These are phyloP conservation scores for Lasioglossum leucozonium DNA, from an alignment of 2,888 invertebrate genomes.

Conservation along the genomic window DNA sequence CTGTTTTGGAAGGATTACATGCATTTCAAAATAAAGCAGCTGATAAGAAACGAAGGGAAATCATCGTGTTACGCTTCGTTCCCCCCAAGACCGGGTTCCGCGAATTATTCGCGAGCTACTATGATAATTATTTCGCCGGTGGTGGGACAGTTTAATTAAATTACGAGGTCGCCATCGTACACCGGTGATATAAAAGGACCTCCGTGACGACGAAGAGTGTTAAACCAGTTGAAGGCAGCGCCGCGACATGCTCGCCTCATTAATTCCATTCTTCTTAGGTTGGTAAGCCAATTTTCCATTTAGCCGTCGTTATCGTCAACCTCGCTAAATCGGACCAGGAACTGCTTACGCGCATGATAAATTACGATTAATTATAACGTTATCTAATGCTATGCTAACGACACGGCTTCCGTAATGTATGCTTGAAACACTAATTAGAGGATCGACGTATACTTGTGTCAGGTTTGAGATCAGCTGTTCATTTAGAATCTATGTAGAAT, in stretches of 20 bases:
- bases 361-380: slow-evolving; percentile 26
- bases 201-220: slow-evolving; percentile 62
- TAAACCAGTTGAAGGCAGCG: slow-evolving; percentile 62
- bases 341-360: slow-evolving; percentile 32
- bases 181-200: slow-evolving; percentile 67
- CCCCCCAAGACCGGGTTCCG: slow-evolving; percentile 8
- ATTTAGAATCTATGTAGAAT: not conserved
- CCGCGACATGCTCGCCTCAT: slow-evolving; percentile 63
- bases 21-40: not conserved
- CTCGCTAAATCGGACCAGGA: slow-evolving; percentile 31
- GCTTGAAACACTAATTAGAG: not conserved
- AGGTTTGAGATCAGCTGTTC: not conserved
- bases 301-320: slow-evolving; percentile 46
- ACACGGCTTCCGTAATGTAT: not conserved
- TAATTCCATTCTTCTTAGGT: slow-evolving; percentile 71
- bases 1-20: not conserved
- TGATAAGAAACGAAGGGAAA: not conserved
- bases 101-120: slow-evolving; percentile 25
- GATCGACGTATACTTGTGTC: not conserved
- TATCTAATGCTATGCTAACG: not conserved
- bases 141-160: slow-evolving; percentile 56
- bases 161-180: slow-evolving; percentile 58
- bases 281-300: slow-evolving; percentile 59
- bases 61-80: not conserved
- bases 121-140: slow-evolving; percentile 38